phyloP scores from a whole-genome alignment of 2,797 vertebrate species.

The Adrianichthys oophorus region DNA sequence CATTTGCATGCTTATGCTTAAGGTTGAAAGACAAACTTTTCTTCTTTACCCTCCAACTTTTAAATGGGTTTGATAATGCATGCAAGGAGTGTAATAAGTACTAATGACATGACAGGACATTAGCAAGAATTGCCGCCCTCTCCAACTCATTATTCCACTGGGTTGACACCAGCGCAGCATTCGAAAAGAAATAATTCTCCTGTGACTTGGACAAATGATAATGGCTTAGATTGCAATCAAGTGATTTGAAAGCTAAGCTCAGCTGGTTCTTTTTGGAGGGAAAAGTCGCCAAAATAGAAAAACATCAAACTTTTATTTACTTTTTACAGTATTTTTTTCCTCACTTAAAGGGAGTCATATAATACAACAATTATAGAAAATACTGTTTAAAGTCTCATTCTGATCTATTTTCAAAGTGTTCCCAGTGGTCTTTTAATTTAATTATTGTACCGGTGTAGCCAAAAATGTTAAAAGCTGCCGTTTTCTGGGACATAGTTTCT shows the following conservation, averaged over 20 bases:
- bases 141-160: constrained; percentile 59
- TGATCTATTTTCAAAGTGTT: too few relatives aligned
- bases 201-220: constrained; percentile 63
- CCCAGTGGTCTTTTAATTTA: too few relatives aligned
- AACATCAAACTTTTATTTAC: constrained; percentile 23
- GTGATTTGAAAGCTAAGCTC: constrained; percentile 43
- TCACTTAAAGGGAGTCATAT: too few relatives aligned
- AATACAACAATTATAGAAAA: too few relatives aligned
- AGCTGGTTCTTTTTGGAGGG: constrained; percentile 23
- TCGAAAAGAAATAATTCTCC: constrained; percentile 53
- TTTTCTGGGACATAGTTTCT: too few relatives aligned
- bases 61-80: constrained; percentile 63
- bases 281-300: constrained; percentile 16
- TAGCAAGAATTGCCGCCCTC: constrained; percentile 48
- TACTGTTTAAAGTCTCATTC: too few relatives aligned
- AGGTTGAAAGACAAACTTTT: constrained; percentile 37
- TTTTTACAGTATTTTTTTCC: constrained; percentile 32
- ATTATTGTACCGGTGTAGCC: too few relatives aligned
- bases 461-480: too few relatives aligned
- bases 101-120: constrained; percentile 67
- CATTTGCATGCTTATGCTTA: constrained; percentile 33
- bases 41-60: constrained; percentile 50
- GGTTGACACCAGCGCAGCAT: constrained; percentile 52
- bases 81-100: constrained; percentile 64
- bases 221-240: constrained; percentile 57